Evolutionary conservation across 2,888 invertebrate genomes (phyloP).

Genomic region (Eupeodes latifasciatus): DNA sequence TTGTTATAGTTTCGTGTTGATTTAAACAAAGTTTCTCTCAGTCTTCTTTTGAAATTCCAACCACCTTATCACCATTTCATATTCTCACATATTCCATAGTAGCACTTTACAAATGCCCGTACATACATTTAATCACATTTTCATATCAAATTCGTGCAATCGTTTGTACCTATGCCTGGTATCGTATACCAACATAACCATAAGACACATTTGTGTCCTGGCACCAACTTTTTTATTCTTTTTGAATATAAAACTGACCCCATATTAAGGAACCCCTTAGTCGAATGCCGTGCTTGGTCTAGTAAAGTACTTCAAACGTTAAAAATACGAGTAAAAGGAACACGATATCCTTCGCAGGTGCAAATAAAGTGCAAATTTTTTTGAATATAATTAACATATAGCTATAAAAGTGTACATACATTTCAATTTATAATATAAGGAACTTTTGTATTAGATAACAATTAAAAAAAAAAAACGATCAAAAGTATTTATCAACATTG

Average conservation of each 20-base stretch:
- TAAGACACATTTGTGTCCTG: slow-evolving; percentile 68
- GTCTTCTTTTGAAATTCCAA: slow-evolving; percentile 35
- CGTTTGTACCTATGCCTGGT: neutral
- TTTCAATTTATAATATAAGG: neutral
- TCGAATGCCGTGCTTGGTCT: slow-evolving; percentile 63
- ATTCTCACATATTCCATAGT: neutral
- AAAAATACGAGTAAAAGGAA: neutral
- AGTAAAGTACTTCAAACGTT: slow-evolving; percentile 35
- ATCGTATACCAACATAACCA: neutral
- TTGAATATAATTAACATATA: neutral
- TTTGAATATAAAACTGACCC: slow-evolving; percentile 75
- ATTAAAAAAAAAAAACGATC: neutral
- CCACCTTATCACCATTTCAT: neutral
- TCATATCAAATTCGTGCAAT: slow-evolving; percentile 51
- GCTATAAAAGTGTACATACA: neutral
- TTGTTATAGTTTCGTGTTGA: neutral
- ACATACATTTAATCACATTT: slow-evolving; percentile 63
- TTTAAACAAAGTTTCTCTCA: neutral
- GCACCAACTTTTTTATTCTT: slow-evolving; percentile 68
- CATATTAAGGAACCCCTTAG: slow-evolving; percentile 57
- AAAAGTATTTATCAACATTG: neutral
- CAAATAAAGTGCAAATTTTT: slow-evolving; percentile 46
- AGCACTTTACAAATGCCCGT: neutral
- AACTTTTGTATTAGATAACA: neutral
- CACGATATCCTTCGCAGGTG: slow-evolving; percentile 15